phyloP scores from a whole-genome alignment of 1,140 invertebrate species.

The Sminthurinus signatus region DNA sequence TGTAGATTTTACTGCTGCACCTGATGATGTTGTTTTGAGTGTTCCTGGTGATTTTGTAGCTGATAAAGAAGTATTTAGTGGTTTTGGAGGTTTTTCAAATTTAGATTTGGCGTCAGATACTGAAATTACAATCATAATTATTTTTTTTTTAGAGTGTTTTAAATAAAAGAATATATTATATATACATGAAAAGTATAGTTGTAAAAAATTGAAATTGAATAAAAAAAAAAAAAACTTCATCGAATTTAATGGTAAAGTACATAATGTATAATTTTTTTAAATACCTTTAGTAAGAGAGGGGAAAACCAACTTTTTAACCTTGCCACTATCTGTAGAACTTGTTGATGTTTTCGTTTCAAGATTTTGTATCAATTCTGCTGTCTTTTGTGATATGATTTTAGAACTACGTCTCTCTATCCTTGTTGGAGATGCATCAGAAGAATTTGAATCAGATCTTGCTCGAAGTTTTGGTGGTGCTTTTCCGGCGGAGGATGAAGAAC shows the following conservation, averaged over 20 bases:
- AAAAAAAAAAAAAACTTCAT: too few relatives aligned
- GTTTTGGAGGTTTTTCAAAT: constrained; percentile 41
- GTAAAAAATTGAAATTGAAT: too few relatives aligned
- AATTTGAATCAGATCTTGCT: constrained; percentile 17
- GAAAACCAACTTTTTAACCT: constrained; percentile 39
- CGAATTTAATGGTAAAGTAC: too few relatives aligned
- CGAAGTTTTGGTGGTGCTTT: constrained; percentile 22
- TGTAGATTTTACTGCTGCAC: too few relatives aligned
- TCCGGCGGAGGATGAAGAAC: not conserved
- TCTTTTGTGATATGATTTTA: constrained; percentile 40
- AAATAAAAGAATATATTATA: too few relatives aligned
- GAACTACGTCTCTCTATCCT: constrained; percentile 37
- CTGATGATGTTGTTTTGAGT: too few relatives aligned
- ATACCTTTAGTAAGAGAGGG: constrained; percentile 42
- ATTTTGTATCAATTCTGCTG: constrained; percentile 41
- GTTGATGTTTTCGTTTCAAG: constrained; percentile 36
- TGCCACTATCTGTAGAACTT: constrained; percentile 10
- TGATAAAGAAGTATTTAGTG: constrained; percentile 7
- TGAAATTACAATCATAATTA: too few relatives aligned
- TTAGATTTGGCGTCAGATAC: constrained; percentile 43
- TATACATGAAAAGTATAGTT: too few relatives aligned
- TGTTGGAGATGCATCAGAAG: constrained; percentile 43
- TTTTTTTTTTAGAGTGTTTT: too few relatives aligned
- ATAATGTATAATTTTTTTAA: too few relatives aligned
- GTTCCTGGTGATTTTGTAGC: too few relatives aligned